Base-by-base conservation (phyloP, 2,888 invertebrate species). In the Hirtodrosophila trivittata region DNA sequence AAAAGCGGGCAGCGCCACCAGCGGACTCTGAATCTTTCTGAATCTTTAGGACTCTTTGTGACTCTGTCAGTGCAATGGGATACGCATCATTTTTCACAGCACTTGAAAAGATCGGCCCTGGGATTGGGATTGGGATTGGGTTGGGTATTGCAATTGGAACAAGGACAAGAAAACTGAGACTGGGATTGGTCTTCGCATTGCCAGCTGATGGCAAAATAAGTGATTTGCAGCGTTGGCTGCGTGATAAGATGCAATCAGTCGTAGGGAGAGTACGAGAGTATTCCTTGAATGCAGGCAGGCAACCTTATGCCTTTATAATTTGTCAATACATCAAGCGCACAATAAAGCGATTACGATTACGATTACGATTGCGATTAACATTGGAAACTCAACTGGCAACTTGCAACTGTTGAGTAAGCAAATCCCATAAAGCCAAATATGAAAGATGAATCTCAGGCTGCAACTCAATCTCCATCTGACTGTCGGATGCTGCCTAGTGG, bases 301-400 rank as follows among this genome's bases (percentile, higher is more conserved):
- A 8, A 32, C 46, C 35, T 72, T 70, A 77, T 75, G 64, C 57
- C 66, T 67, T 72, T 78, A 77, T 82, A 78, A 85, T 85, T 82
- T 82, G 82, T 85, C 82, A 85, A 82, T 82, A 66, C 51, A 77
- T 85, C 85, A 84, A 71, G 78, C 76, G 49, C 65, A 82, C 82
- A 81, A 84, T 81, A 78, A 78, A 85, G 85, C 80, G 80, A 81
- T 81, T 81, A 81, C 57, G 16, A 41, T 51, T 33, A 35, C 47
- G 52, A 52, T 45, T 14, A 26, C 52, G 30, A 41, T 42, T n/a
- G 28, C 32, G 45, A 58, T 45, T 39, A 42, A 12, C 12, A 10
- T 13, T 12, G 35, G 35, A 4, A 30, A 10, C 9, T 30, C 10
- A 30, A n/a, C 9, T 30, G 3, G 30, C 30, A 30, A 30, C 18